A percentile compares a stretch with the other conserved stretches of the same genome.
Conservation (phyloP, 2,797 vertebrate species). For the Ispidina lecontei region DNA sequence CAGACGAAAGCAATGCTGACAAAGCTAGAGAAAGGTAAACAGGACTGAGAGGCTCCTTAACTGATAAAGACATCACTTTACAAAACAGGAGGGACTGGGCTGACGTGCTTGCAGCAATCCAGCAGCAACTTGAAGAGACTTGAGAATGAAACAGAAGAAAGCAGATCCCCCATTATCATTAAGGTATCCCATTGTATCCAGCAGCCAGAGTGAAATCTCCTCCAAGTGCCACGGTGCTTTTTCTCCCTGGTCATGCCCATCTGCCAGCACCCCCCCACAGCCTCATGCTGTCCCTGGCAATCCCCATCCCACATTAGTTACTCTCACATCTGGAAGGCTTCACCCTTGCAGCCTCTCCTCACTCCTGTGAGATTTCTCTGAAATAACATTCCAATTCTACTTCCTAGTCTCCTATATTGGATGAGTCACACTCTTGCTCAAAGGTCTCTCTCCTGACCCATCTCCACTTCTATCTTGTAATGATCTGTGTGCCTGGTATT, state of each 20-base stretch:
- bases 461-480: not conserved
- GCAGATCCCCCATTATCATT: rapidly evolving
- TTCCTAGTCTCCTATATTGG: not conserved
- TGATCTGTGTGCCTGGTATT: not conserved
- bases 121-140: not conserved
- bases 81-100: not conserved
- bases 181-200: not conserved
- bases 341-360: not conserved
- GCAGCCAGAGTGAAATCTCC: not conserved
- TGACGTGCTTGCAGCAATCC: not conserved
- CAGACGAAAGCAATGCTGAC: not conserved
- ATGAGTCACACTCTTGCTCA: not conserved
- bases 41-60: slow-evolving; percentile 1
- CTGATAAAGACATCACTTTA: not conserved
- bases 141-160: not conserved
- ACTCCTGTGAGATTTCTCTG: not conserved
- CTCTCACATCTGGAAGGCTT: not conserved
- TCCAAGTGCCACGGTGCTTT: not conserved
- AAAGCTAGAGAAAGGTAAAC: not conserved
- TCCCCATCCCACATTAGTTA: not conserved
- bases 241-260: not conserved
- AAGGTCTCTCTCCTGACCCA: not conserved
- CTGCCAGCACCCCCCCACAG: not conserved
- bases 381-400: not conserved
- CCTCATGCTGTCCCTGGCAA: not conserved